Evolutionary conservation across 1,140 invertebrate species (phyloP).

Genomic region (Aporrectodea caliginosa): DNA sequence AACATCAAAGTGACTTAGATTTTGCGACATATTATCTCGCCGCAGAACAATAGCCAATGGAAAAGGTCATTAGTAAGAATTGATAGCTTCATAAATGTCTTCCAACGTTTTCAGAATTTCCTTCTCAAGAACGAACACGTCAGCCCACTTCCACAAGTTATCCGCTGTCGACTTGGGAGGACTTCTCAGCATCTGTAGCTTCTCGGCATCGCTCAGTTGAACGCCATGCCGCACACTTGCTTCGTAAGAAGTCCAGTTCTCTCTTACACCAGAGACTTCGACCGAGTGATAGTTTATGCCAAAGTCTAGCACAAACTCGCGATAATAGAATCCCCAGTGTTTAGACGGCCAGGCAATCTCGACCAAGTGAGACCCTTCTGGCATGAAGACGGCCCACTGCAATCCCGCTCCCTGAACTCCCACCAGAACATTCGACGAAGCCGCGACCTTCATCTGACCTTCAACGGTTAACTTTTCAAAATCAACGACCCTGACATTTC

Average conservation of each 20-base stretch:
- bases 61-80: too few species aligned
- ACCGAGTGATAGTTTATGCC: not conserved
- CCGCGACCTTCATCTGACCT: not conserved
- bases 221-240: not conserved
- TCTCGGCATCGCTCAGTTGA: slow-evolving; percentile 4
- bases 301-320: not conserved
- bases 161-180: not conserved
- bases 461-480: not conserved
- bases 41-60: too few species aligned
- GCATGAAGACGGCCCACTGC: slow-evolving; percentile 30
- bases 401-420: slow-evolving; percentile 29
- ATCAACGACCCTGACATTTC: not conserved
- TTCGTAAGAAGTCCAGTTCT: slow-evolving; percentile 17
- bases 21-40: too few species aligned
- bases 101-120: not conserved
- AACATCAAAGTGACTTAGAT: too few species aligned
- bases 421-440: slow-evolving; percentile 13
- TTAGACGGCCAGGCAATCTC: slow-evolving; percentile 30
- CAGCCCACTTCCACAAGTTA: slow-evolving; percentile 31
- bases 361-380: slow-evolving; percentile 7
- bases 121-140: slow-evolving; percentile 14
- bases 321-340: slow-evolving; percentile 26
- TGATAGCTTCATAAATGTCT: not conserved
- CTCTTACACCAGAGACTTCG: not conserved
- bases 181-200: not conserved